Evolutionary conservation across 2,888 invertebrate genomes (phyloP).

Genomic region (Harpalus rubripes): DNA sequence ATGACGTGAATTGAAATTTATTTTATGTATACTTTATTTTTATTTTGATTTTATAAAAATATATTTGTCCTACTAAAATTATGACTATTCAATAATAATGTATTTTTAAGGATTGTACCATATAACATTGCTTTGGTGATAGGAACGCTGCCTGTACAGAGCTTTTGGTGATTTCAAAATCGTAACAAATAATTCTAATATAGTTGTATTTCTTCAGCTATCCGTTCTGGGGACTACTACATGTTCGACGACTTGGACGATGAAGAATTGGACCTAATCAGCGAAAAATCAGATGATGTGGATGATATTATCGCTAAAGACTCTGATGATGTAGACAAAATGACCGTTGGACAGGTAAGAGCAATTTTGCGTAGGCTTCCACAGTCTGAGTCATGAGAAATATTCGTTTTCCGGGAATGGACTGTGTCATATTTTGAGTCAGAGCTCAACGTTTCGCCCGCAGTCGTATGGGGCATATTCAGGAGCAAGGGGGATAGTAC

Average conservation of each 20-base stretch:
- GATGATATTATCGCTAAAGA: slow-evolving; percentile 67
- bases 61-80: too few relatives aligned
- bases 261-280: slow-evolving; percentile 83
- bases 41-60: too few relatives aligned
- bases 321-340: slow-evolving; percentile 66
- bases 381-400: too few relatives aligned
- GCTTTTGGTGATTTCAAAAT: slow-evolving; percentile 37
- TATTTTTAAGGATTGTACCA: slow-evolving; percentile 30
- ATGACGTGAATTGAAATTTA: not conserved
- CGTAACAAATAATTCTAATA: slow-evolving; percentile 49
- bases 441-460: too few relatives aligned
- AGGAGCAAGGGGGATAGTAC: too few relatives aligned
- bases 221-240: slow-evolving; percentile 99
- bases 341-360: slow-evolving; percentile 74
- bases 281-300: slow-evolving; percentile 74
- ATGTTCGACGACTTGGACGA: slow-evolving; percentile 98
- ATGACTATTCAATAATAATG: not conserved
- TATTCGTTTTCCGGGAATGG: too few relatives aligned
- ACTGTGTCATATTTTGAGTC: too few relatives aligned
- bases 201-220: slow-evolving; percentile 82
- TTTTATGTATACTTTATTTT: not conserved
- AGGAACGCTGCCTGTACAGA: slow-evolving; percentile 55
- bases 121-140: slow-evolving; percentile 33
- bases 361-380: too few relatives aligned
- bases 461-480: too few relatives aligned